A percentile compares a stretch with the other conserved stretches of the same genome.
Evolutionary conservation across 2,797 vertebrate species (phyloP).

Genomic region (Tarsius wallacei): DNA sequence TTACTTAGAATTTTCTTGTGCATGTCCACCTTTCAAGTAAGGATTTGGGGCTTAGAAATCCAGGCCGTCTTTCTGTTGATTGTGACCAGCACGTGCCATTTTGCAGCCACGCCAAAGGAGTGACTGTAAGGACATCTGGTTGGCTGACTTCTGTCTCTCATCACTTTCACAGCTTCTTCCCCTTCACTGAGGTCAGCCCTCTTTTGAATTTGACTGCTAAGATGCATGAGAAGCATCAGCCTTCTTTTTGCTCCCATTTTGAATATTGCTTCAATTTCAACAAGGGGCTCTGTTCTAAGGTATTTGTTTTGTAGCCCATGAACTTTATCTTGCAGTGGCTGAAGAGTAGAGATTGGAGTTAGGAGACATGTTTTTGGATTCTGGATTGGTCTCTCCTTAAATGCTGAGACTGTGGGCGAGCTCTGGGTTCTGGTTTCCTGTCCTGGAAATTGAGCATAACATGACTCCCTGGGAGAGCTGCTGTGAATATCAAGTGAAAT

Average conservation of each 20-base stretch:
- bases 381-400: background rate
- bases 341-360: background rate
- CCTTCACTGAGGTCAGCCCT: background rate
- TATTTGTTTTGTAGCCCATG: background rate
- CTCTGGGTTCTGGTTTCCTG: background rate
- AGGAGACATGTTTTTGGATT: background rate
- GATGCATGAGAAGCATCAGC: background rate
- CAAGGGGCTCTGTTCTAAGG: background rate
- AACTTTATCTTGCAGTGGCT: background rate
- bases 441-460: background rate
- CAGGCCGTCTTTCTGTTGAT: background rate
- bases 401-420: background rate
- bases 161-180: background rate
- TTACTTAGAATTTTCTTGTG: background rate
- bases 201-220: background rate
- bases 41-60: background rate
- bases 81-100: background rate
- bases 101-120: background rate
- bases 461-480: background rate
- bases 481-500: background rate
- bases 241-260: background rate
- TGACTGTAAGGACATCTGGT: background rate
- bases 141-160: background rate
- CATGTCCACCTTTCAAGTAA: background rate
- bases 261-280: constrained; percentile 37